Percentiles rank a stretch among this genome's conserved stretches.
These are phyloP conservation scores for Rattus norvegicus DNA, from an alignment of 2,113 vertebrate species.

Conservation along the genomic window GRCr8 NC_086037.1:43822001-43822500, in stretches of 20 bases:
- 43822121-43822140: neutral
- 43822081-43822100: neutral
- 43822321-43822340: neutral
- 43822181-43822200: neutral
- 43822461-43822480: neutral
- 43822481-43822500: neutral
- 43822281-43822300: neutral
- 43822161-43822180: neutral
- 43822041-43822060: neutral
- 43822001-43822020: neutral
- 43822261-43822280: neutral
- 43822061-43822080: neutral
- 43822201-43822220: neutral
- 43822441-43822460: neutral
- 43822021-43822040: neutral
- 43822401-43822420: neutral
- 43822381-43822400: neutral
- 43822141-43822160: neutral
- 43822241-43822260: neutral
- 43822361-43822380: conserved; percentile 16
- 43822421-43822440: too few species aligned
- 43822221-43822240: neutral
- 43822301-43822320: neutral
- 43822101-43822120: neutral
- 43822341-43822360: neutral